phyloP scores from a whole-genome alignment of 2,113 vertebrate genomes.

The Pseudolaguvia tuberculata region DNA sequence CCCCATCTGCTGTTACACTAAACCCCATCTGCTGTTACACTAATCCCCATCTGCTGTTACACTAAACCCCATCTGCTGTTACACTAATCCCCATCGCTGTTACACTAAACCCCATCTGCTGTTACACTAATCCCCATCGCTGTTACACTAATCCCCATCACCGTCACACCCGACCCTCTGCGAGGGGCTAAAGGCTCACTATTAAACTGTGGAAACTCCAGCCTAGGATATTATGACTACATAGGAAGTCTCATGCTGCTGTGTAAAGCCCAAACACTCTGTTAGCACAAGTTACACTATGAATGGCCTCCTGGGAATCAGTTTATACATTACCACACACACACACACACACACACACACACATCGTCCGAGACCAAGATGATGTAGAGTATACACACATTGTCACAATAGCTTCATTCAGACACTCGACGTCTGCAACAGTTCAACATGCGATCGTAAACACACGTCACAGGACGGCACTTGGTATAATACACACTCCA shows the following conservation, averaged over 20 bases:
- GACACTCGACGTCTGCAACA: background rate
- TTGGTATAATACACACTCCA: background rate
- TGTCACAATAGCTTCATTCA: slow-evolving; percentile 7
- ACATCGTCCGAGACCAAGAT: background rate
- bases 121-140: too few species aligned
- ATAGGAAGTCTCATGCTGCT: slow-evolving; percentile 59
- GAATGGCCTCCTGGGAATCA: slow-evolving; percentile 66
- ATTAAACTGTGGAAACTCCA: background rate
- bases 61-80: too few species aligned
- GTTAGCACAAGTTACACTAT: slow-evolving; percentile 68
- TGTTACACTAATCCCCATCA: background rate
- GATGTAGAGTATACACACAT: background rate
- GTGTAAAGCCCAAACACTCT: slow-evolving; percentile 61
- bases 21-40: too few species aligned
- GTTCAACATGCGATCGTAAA: background rate
- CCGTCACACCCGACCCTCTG: too few species aligned
- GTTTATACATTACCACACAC: slow-evolving; percentile 42
- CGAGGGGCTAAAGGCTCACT: background rate
- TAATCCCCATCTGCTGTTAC: too few species aligned
- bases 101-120: background rate
- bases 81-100: background rate
- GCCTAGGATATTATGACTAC: background rate
- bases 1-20: too few species aligned
- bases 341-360: slow-evolving; percentile 15
- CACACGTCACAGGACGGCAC: background rate